Base-by-base conservation (phyloP, 2,888 invertebrate species). In the Luperina nickerlii region DNA sequence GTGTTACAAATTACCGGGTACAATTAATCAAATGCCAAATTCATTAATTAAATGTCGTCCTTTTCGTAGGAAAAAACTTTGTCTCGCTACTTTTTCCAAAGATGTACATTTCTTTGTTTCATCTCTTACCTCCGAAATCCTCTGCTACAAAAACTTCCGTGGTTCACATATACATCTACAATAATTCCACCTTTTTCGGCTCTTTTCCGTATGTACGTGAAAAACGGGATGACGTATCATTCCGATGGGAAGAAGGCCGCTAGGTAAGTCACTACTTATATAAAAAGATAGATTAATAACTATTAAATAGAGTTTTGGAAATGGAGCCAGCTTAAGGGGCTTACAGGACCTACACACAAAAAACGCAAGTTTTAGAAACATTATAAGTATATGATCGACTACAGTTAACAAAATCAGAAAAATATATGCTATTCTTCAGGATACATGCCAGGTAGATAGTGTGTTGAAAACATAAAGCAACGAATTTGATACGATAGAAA, bases 101-200 rank as follows among this genome's bases (percentile, higher is more conserved):
- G 18, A n/a, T 7, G 6, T 13, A 20, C 13, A 20, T 60, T 27
- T 38, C 11, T 27, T 24, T 20, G 32, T 51, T 51, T 32, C 18
- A 15, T 67, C 3, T 15, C n/a, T 42, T 18, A 8, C 32, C 27
- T 27, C 8, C 1, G 4, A 48, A 8, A 57, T 18, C 11, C 24
- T 48, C 32, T 60, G 18, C 18, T 57, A 15, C n/a, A 54, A 65
- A 81, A 81, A 32, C 7, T n/a, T 13, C 0, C 2, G 15, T 65
- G 32, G 32, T 32, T 32, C 32, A 32, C 32, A 32, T 32, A 81
- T 80, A 81, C 15, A 60, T 82, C 82, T 81, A 76, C 69, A 82
- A 82, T 65, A 82, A 60, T 68, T 45, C 38, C 5, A 18, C 27
- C 18, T 63, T 69, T 74, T 68, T 38, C 54, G 13, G 1, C 45